Percentiles rank a stretch among this genome's conserved stretches.
Conservation (phyloP, 2,113 vertebrate species). For the Sebastes schlegelii region DNA sequence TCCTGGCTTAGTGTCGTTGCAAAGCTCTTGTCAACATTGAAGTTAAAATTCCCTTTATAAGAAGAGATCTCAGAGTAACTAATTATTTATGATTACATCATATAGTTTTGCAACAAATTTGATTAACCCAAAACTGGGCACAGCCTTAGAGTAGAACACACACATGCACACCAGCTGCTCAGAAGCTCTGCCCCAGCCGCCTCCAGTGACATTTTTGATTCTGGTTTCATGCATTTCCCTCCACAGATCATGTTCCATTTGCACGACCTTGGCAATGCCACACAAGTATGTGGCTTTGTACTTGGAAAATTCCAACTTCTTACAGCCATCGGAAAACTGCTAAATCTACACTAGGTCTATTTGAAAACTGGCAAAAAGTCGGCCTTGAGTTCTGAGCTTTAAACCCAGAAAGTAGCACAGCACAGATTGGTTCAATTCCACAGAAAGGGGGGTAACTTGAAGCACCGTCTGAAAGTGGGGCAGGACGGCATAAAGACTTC, state of each 20-base stretch:
- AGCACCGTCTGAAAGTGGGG: constrained; percentile 63
- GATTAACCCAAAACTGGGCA: constrained; percentile 11
- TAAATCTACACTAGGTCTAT: constrained; percentile 59
- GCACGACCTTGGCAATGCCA: constrained; percentile 58
- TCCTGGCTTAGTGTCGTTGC: background rate
- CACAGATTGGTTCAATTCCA: constrained; percentile 59
- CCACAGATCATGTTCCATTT: constrained; percentile 57
- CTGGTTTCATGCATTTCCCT: constrained; percentile 52
- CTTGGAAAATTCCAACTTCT: constrained; percentile 68
- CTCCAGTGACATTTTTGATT: constrained; percentile 48
- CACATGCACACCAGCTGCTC: constrained; percentile 51
- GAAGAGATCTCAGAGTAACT: constrained; percentile 22
- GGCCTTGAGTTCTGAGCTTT: constrained; percentile 39
- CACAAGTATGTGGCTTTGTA: constrained; percentile 44
- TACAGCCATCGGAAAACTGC: constrained; percentile 56
- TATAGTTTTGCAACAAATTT: constrained; percentile 35
- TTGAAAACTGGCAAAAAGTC: constrained; percentile 35
- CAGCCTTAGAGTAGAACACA: constrained; percentile 13
- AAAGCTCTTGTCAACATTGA: constrained; percentile 1
- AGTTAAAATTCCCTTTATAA: constrained; percentile 19
- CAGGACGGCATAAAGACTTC: constrained; percentile 61
- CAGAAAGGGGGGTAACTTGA: constrained; percentile 33
- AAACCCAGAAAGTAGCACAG: constrained; percentile 62
- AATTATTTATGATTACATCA: constrained; percentile 51
- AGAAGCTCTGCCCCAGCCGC: constrained; percentile 26